phyloP scores from a whole-genome alignment of 2,797 vertebrate genomes.

The Trichosurus vulpecula region DNA sequence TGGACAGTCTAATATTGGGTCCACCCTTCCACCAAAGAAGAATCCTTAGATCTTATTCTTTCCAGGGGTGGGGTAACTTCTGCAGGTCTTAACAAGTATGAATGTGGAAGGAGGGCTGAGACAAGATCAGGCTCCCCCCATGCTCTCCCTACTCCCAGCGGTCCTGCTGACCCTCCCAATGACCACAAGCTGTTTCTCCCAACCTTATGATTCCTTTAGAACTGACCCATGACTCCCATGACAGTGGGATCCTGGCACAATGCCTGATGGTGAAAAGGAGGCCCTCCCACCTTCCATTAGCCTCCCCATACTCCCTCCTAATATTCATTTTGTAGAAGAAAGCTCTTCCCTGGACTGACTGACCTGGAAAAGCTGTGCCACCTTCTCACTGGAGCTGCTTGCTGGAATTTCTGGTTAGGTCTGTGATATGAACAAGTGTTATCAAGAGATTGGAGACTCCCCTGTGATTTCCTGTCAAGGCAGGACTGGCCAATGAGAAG shows the following conservation, averaged over 20 bases:
- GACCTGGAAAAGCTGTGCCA: neutral
- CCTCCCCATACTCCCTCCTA: neutral
- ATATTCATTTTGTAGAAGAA: neutral
- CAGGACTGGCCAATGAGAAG: neutral
- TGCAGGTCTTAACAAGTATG: neutral
- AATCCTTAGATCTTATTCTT: neutral
- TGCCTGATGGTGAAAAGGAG: neutral
- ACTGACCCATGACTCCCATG: neutral
- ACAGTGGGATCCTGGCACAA: neutral
- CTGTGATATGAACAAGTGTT: neutral
- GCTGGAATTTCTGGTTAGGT: neutral
- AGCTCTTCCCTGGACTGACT: neutral
- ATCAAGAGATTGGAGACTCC: neutral
- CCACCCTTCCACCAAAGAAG: neutral
- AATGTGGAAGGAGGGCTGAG: neutral
- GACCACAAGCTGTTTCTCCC: neutral
- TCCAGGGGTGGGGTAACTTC: neutral
- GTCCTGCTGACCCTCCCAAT: neutral
- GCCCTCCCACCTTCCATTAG: neutral
- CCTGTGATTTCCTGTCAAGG: neutral
- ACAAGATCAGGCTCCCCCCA: neutral
- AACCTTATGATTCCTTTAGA: neutral
- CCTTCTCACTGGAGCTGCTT: neutral
- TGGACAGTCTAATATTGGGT: neutral
- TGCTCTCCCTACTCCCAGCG: neutral